Base-by-base conservation (phyloP, 1,140 invertebrate genomes). In the Zaprionus capensis region DNA sequence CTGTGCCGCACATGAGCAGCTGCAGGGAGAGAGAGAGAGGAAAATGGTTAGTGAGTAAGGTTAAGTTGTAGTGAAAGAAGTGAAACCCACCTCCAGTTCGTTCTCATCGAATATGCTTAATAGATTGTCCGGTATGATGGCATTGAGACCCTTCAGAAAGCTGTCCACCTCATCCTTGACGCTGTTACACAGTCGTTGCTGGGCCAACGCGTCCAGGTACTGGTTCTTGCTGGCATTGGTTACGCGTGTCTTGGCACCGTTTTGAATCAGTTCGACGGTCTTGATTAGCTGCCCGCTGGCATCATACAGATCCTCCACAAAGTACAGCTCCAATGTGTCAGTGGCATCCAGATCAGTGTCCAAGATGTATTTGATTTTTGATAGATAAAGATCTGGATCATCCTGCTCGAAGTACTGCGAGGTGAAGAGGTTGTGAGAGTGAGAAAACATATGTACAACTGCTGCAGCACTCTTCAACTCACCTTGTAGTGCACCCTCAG, bases 71-170 rank as follows among this genome's bases (percentile, higher is more conserved):
- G 9, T 34, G 2, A 4, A 34, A 34, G 31, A 34, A 11, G 9
- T 0, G 31, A 53, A 55, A 46, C 28, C 93, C 93, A 98, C 97
- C 96, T 99, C 98, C 17, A 99, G 94, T 94, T 99, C 98, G 94
- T 98, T 98, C 93, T 99, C 98, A 93, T 99, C 98, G 93, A 99
- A 99, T 92, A 98, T 98, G 91, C 97, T 97, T 59, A 99, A 94
- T 76, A 99, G 94, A 93, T 98, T 97, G 93, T 98, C 97, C 2
- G 98, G 98, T 80, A 98, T 97, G 26, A 99, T 95, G 91, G 97
- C 96, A 93, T 97, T 97, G 17, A 99, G 95, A 4, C 98, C 98
- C 84, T 96, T 96, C 15, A 98, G 94, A 93, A 99, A 99, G 71
- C 96, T 95, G 87, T 98, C 97, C 14, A 98, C 95, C 94, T 99